These are phyloP conservation scores for Malurus cyaneus DNA, from an alignment of 2,113 vertebrate genomes.

Conservation along the genomic window DNA sequence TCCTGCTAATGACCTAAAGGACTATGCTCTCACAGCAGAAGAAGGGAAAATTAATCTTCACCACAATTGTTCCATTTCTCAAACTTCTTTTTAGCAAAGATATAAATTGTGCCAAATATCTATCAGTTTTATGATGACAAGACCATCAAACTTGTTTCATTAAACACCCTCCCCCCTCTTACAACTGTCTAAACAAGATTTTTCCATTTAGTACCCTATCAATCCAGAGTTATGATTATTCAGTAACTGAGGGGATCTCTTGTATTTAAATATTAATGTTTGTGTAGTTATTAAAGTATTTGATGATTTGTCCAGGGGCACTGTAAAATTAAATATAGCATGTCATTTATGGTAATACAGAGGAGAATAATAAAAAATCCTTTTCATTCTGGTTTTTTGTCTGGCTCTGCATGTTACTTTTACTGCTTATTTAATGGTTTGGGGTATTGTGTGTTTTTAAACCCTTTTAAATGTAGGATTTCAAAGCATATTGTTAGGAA, in stretches of 20 bases:
- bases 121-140: slow-evolving; percentile 71
- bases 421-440: slow-evolving; percentile 42
- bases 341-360: slow-evolving; percentile 68
- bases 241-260: slow-evolving; percentile 58
- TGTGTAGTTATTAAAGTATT: slow-evolving; percentile 76
- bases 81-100: slow-evolving; percentile 70
- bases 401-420: slow-evolving; percentile 40
- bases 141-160: slow-evolving; percentile 71
- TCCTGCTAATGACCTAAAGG: slow-evolving; percentile 51
- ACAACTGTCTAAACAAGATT: slow-evolving; percentile 73
- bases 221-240: slow-evolving; percentile 69
- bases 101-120: slow-evolving; percentile 71
- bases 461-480: slow-evolving; percentile 36
- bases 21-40: slow-evolving; percentile 30
- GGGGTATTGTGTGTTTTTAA: slow-evolving; percentile 39
- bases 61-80: slow-evolving; percentile 66
- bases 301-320: slow-evolving; percentile 69
- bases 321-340: slow-evolving; percentile 72
- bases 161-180: slow-evolving; percentile 61
- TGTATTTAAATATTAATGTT: slow-evolving; percentile 78
- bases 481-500: slow-evolving; percentile 36
- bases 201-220: slow-evolving; percentile 71
- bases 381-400: slow-evolving; percentile 57
- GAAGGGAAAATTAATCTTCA: slow-evolving; percentile 51
- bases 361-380: slow-evolving; percentile 55